Conservation (phyloP, 2,113 vertebrate genomes). For the Maccullochella peelii region DNA sequence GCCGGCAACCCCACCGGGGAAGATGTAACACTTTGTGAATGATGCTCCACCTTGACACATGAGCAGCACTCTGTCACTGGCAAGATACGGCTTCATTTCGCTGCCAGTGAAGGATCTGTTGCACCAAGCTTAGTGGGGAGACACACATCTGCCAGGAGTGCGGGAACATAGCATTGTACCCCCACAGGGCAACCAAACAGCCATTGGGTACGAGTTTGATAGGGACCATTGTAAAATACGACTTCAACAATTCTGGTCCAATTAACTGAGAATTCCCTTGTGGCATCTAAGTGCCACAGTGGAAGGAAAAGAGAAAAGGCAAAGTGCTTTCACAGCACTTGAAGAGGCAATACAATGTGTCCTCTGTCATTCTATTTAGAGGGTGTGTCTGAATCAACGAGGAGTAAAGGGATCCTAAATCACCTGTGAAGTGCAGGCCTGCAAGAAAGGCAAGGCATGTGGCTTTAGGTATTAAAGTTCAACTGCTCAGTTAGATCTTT, state of each 20-base stretch:
- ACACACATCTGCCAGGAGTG: neutral
- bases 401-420: conserved; percentile 33
- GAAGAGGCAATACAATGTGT: conserved; percentile 13
- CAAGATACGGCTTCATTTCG: neutral
- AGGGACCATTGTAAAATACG: neutral
- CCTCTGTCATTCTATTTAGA: conserved; percentile 12
- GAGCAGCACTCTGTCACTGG: neutral
- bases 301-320: conserved; percentile 1
- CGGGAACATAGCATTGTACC: neutral
- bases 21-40: too few species aligned
- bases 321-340: conserved; percentile 3
- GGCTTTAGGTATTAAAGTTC: neutral
- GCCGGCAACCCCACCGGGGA: too few species aligned
- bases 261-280: neutral
- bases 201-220: neutral
- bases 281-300: neutral
- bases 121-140: neutral
- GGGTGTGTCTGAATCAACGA: conserved; percentile 4
- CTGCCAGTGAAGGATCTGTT: conserved; percentile 32
- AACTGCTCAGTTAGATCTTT: conserved; percentile 24
- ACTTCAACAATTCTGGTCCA: conserved; percentile 5
- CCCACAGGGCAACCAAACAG: conserved; percentile 3
- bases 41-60: conserved; percentile 6
- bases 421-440: conserved; percentile 14
- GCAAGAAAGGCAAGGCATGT: neutral